Evolutionary conservation across 2,113 vertebrate species (phyloP).

Genomic region (Mustela nigripes): DNA sequence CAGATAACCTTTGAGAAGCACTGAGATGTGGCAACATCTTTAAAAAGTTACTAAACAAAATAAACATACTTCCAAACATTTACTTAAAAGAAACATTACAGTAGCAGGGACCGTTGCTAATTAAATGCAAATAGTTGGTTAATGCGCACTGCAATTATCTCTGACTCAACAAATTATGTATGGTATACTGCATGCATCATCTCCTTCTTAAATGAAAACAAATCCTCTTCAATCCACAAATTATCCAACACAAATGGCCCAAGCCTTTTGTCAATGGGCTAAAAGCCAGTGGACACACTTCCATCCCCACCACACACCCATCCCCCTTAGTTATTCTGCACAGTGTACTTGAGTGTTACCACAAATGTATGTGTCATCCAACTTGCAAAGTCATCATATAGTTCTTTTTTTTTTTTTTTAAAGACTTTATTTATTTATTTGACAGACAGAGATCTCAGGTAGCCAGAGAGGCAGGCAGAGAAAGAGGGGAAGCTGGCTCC

Average conservation of each 20-base stretch:
- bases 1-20: constrained; percentile 46
- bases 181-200: constrained; percentile 62
- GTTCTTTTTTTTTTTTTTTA: background rate
- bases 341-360: background rate
- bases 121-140: constrained; percentile 76
- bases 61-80: constrained; percentile 70
- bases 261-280: constrained; percentile 53
- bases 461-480: no score
- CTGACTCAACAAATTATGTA: constrained; percentile 72
- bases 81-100: constrained; percentile 65
- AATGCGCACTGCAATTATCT: constrained; percentile 71
- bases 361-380: constrained; percentile 42
- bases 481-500: no score
- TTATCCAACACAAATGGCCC: constrained; percentile 67
- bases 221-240: constrained; percentile 68
- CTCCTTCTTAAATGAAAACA: constrained; percentile 68
- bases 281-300: constrained; percentile 50
- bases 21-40: constrained; percentile 10
- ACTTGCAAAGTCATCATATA: constrained; percentile 19
- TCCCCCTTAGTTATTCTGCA: background rate
- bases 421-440: no score
- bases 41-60: constrained; percentile 67
- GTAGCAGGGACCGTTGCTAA: constrained; percentile 67
- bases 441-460: no score
- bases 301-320: background rate